Evolutionary conservation across 2,797 vertebrate species (phyloP).

Genomic region (Microctenopoma stevenorrisi): DNA sequence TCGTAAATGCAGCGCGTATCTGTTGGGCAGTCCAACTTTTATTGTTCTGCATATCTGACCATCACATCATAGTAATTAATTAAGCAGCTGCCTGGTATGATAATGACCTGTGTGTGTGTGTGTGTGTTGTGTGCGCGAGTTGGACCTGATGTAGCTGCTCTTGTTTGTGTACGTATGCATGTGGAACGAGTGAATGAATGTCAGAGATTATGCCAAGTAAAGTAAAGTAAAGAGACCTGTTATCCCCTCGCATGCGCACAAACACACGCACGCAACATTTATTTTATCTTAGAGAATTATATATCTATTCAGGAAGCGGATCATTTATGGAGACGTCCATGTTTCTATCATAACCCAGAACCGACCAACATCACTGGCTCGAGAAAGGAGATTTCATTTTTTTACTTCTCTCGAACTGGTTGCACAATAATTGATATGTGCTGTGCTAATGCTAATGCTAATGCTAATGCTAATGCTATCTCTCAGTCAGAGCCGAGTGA

Average conservation of each 20-base stretch:
- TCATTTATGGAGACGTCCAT: too few species aligned
- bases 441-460: too few species aligned
- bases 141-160: slow-evolving; percentile 27
- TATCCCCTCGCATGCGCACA: slow-evolving; percentile 63
- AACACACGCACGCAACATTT: not conserved
- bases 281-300: too few species aligned
- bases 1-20: slow-evolving; percentile 64
- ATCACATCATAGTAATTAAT: slow-evolving; percentile 20
- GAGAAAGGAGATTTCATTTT: too few species aligned
- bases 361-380: too few species aligned
- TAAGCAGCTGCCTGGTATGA: slow-evolving; percentile 13
- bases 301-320: too few species aligned
- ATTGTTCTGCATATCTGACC: slow-evolving; percentile 30
- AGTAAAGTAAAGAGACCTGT: slow-evolving; percentile 55
- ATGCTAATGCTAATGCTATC: too few species aligned
- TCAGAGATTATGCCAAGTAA: slow-evolving; percentile 69
- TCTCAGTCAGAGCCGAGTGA: too few species aligned
- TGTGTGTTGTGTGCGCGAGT: not conserved
- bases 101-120: slow-evolving; percentile 6
- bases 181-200: slow-evolving; percentile 46
- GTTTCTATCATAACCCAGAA: too few species aligned
- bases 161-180: slow-evolving; percentile 11
- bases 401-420: too few species aligned
- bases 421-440: too few species aligned
- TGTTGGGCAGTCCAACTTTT: slow-evolving; percentile 26